Conservation (phyloP, 2,113 vertebrate species). For the Stigmatopora argus region DNA sequence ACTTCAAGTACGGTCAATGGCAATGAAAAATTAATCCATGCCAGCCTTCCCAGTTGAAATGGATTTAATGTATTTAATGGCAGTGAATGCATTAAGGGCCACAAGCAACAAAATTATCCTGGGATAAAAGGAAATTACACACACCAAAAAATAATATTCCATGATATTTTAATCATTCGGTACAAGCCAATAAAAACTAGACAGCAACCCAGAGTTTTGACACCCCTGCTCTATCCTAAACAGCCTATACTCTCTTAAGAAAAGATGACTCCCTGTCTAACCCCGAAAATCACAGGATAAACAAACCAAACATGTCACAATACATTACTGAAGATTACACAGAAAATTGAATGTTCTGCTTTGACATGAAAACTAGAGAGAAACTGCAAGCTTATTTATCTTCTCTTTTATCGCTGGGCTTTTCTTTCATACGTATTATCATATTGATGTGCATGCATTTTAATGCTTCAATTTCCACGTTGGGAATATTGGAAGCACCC, state of each 20-base stretch:
- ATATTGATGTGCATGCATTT: background rate
- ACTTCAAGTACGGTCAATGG: too few species aligned
- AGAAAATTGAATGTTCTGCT: constrained; percentile 2
- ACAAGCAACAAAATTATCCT: too few species aligned
- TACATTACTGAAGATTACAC: background rate
- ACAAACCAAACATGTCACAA: background rate
- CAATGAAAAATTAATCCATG: too few species aligned
- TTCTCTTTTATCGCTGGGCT: background rate
- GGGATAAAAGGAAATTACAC: too few species aligned
- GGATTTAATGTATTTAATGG: too few species aligned
- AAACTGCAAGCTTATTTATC: constrained; percentile 1
- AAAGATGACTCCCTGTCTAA: background rate
- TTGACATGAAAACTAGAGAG: background rate
- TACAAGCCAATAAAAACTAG: too few species aligned
- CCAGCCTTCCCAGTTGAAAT: too few species aligned
- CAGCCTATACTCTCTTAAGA: background rate
- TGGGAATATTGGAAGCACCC: background rate
- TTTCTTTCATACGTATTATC: background rate
- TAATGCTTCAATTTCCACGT: constrained; percentile 3
- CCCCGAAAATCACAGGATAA: background rate
- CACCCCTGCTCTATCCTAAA: too few species aligned
- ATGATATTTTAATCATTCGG: too few species aligned
- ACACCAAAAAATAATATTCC: too few species aligned
- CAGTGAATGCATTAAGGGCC: too few species aligned
- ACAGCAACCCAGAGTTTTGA: too few species aligned